These are phyloP conservation scores for Papilio helenus DNA, from an alignment of 1,140 invertebrate species.

Conservation along the genomic window DNA sequence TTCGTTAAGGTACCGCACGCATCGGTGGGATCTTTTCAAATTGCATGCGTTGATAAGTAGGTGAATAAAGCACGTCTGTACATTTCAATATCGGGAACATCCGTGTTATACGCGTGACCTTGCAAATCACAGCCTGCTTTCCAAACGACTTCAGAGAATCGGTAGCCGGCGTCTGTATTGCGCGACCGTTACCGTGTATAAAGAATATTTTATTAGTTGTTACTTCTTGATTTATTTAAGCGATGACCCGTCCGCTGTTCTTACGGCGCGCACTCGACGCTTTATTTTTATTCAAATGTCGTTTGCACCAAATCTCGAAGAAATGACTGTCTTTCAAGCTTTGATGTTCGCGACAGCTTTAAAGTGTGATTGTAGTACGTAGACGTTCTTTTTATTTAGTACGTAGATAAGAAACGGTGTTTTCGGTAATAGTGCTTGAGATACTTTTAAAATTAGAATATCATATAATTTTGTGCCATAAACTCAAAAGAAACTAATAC, in stretches of 20 bases:
- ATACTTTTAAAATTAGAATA: background rate
- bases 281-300: slow-evolving; percentile 63
- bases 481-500: background rate
- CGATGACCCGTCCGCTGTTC: slow-evolving; percentile 62
- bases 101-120: slow-evolving; percentile 82
- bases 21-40: slow-evolving; percentile 76
- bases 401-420: background rate
- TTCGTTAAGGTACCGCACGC: slow-evolving; percentile 48
- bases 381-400: background rate
- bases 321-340: slow-evolving; percentile 44
- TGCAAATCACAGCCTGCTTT: slow-evolving; percentile 83
- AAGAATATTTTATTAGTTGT: slow-evolving; percentile 81
- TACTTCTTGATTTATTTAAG: slow-evolving; percentile 75
- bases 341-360: slow-evolving; percentile 24
- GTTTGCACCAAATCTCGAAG: slow-evolving; percentile 58
- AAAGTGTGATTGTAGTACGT: slow-evolving; percentile 15
- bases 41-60: slow-evolving; percentile 80
- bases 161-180: slow-evolving; percentile 75
- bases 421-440: background rate
- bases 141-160: slow-evolving; percentile 81
- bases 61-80: slow-evolving; percentile 82
- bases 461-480: background rate
- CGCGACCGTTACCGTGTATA: slow-evolving; percentile 70
- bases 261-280: slow-evolving; percentile 56
- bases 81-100: slow-evolving; percentile 83